phyloP scores from a whole-genome alignment of 2,113 vertebrate genomes.

The Hyaena hyaena region DNA sequence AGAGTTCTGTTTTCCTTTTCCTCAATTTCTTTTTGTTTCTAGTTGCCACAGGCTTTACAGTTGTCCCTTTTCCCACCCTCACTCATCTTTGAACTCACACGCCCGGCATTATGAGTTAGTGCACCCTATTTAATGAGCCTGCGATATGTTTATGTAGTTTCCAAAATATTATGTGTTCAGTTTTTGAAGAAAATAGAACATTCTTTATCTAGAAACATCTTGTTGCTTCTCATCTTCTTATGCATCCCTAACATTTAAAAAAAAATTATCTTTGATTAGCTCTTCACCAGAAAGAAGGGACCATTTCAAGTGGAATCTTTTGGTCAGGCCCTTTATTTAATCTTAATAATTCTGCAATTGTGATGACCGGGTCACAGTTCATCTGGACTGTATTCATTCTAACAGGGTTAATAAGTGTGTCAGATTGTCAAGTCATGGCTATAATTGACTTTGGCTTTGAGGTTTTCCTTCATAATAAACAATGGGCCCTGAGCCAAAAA shows the following conservation, averaged over 20 bases:
- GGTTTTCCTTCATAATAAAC: constrained; percentile 80
- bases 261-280: constrained; percentile 54
- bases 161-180: neutral
- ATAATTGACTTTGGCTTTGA: constrained; percentile 81
- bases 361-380: constrained; percentile 68
- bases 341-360: constrained; percentile 70
- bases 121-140: constrained; percentile 46
- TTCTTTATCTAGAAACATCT: constrained; percentile 61
- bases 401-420: constrained; percentile 75
- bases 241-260: neutral
- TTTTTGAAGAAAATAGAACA: constrained; percentile 55
- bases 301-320: constrained; percentile 63
- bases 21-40: neutral
- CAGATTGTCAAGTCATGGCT: constrained; percentile 78
- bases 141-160: constrained; percentile 47
- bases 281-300: constrained; percentile 59
- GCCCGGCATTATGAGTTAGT: neutral
- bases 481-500: constrained; percentile 75
- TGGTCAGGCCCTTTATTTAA: constrained; percentile 66
- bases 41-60: neutral
- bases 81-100: neutral
- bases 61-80: neutral
- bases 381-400: constrained; percentile 50
- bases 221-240: constrained; percentile 40
- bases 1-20: neutral